Evolutionary conservation across 2,797 vertebrate genomes (phyloP), one percentile per base, ranked within the genome.

Genomic region (Galagoides demidoff): DNA sequence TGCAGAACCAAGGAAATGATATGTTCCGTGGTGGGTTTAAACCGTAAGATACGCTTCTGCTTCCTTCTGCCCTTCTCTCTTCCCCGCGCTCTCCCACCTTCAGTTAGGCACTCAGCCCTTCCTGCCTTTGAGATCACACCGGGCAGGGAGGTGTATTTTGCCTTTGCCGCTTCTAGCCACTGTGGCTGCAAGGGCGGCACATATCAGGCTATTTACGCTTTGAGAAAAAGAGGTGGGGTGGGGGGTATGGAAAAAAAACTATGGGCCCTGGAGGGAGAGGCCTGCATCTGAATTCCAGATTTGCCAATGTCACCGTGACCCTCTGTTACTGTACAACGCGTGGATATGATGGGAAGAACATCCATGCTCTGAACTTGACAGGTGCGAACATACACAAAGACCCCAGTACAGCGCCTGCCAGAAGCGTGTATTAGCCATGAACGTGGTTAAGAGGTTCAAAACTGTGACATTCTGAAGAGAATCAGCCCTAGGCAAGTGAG

Each of bases 1-100:
- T 22, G 81, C 85, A 88, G 93, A 96, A 86, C 43, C 70, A 45
- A 90, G 95, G n/a, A 94, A 66, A 57, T 1, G 43, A 37, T 31
- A 52, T 6, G 61, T 68, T 88, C 63, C 68, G 1, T 71, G 14
- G 37, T 0, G 64, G 31, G 31, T 64, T 83, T 23, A n/a, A 83
- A 61, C 71, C 16, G 0, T 37, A 68, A 84, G 71, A 49, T 8
- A 25, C 3, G 4, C 68, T 43, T 7, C 25, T 1, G 37, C 11
- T n/a, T 45, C 66, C 5, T 39, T 39, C 49, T 11, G 7, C 0
- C 57, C 31, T 66, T 61, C 64, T 23, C 34, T 45, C 13, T 64
- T 31, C 14, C 22, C 43, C 2, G 5, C 25, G 39, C 16, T 1
- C 23, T 39, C 13, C 16, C 7, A 3, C 12, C 70, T 37, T 64